Conservation (phyloP, 2,888 invertebrate species). For the Dioctria linearis region DNA sequence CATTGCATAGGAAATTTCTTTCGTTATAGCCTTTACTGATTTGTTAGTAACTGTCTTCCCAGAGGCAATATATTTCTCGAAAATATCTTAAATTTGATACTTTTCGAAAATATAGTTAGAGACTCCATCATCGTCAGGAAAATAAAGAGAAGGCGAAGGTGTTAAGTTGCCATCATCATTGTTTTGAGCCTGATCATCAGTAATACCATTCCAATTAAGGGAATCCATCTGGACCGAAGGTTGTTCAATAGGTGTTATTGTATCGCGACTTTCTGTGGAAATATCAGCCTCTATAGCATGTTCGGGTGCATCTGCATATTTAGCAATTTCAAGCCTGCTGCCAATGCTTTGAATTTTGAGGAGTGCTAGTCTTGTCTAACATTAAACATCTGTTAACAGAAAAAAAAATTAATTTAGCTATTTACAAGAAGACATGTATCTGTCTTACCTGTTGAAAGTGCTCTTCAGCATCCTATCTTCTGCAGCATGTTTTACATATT, state of each 20-base stretch:
- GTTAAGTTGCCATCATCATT: slow-evolving; percentile 58
- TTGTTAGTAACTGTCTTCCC: slow-evolving; percentile 61
- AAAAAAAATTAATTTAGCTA: slow-evolving; percentile 6
- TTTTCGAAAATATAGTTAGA: slow-evolving; percentile 63
- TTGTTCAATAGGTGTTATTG: slow-evolving; percentile 58
- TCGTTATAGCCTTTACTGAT: slow-evolving; percentile 62
- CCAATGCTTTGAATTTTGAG: slow-evolving; percentile 61
- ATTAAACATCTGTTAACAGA: slow-evolving; percentile 53
- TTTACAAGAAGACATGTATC: too few relatives aligned
- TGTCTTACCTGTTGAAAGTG: slow-evolving; percentile 57
- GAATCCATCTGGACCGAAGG: slow-evolving; percentile 62
- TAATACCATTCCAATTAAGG: slow-evolving; percentile 63
- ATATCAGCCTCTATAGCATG: slow-evolving; percentile 24
- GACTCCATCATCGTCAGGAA: slow-evolving; percentile 60
- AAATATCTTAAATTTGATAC: slow-evolving; percentile 63
- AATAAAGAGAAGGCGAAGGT: slow-evolving; percentile 57
- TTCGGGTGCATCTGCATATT: slow-evolving; percentile 60
- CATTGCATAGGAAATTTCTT: slow-evolving; percentile 67
- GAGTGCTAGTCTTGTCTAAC: slow-evolving; percentile 53
- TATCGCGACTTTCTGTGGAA: neutral
- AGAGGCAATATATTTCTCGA: slow-evolving; percentile 65
- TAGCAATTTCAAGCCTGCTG: slow-evolving; percentile 67
- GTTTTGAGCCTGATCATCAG: slow-evolving; percentile 57
- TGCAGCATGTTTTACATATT: slow-evolving; percentile 66
- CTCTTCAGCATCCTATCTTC: slow-evolving; percentile 66